phyloP scores from a whole-genome alignment of 2,888 invertebrate species.

The Digitonthophagus gazella region DNA sequence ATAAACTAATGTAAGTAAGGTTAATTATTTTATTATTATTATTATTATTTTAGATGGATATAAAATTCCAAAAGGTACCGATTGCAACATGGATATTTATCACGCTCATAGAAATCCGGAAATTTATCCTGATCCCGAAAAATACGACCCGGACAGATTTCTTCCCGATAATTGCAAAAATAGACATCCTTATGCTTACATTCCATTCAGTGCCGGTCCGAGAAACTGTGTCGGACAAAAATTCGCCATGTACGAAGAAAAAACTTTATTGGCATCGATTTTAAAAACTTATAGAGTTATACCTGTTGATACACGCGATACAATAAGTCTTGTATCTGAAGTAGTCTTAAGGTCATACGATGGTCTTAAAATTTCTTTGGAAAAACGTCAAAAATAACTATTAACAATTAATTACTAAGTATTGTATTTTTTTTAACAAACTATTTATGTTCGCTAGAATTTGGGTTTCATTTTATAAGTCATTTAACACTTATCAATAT shows the following conservation, averaged over 20 bases:
- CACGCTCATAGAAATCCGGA: conserved; percentile 61
- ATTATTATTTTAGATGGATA: conserved; percentile 23
- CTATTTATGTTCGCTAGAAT: too few species aligned
- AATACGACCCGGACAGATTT: conserved; percentile 69
- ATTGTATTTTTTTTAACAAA: too few species aligned
- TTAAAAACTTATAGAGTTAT: conserved; percentile 20
- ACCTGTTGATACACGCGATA: conserved; percentile 2
- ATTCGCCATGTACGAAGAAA: conserved; percentile 44
- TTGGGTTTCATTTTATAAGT: too few species aligned
- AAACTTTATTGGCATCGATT: conserved; percentile 25
- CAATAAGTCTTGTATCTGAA: background rate
- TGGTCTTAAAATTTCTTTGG: conserved; percentile 8
- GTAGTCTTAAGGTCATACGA: conserved; percentile 13
- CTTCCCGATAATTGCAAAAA: conserved; percentile 67
- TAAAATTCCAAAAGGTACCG: conserved; percentile 28
- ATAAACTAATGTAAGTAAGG: too few species aligned
- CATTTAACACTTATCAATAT: too few species aligned
- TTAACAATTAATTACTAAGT: too few species aligned
- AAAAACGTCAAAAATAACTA: background rate
- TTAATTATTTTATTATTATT: background rate
- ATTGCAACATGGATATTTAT: conserved; percentile 25
- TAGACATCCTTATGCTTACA: conserved; percentile 69
- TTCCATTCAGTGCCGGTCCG: too few species aligned
- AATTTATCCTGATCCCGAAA: conserved; percentile 63
- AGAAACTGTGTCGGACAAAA: too few species aligned